These are phyloP conservation scores for Trochalopteron elliotii DNA, from an alignment of 2,113 vertebrate genomes.

Conservation along the genomic window DNA sequence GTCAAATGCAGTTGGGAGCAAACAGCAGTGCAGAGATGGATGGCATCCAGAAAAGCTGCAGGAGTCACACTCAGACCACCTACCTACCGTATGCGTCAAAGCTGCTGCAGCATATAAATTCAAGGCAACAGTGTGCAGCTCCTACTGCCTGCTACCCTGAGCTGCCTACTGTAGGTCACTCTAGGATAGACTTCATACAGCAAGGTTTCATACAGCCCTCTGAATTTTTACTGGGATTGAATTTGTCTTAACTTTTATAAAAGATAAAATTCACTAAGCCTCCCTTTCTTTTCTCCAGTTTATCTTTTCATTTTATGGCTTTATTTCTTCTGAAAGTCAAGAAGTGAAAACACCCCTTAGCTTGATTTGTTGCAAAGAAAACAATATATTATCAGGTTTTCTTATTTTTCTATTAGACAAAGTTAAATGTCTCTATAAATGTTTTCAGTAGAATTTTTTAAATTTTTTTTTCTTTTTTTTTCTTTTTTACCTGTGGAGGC, in stretches of 20 bases:
- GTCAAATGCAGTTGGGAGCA: background rate
- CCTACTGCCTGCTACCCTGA: background rate
- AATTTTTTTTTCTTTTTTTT: background rate
- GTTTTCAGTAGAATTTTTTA: background rate
- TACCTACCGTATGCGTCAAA: background rate
- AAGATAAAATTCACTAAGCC: background rate
- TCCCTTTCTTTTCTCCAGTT: background rate
- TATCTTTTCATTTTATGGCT: background rate
- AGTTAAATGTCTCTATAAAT: background rate
- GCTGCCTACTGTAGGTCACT: background rate
- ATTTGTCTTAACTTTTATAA: background rate
- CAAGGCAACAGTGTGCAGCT: background rate
- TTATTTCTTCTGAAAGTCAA: background rate
- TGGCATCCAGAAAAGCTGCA: background rate
- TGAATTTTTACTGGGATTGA: background rate
- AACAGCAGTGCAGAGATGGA: background rate
- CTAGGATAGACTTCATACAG: background rate
- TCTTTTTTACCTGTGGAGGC: background rate
- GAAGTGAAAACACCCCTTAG: background rate
- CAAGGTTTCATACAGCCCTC: background rate
- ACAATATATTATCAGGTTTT: background rate
- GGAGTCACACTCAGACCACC: background rate
- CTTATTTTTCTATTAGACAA: background rate
- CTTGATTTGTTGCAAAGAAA: background rate
- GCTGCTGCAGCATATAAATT: slow-evolving; percentile 1